phyloP scores from a whole-genome alignment of 2,797 vertebrate genomes.

The Rousettus madagascariensis region DNA sequence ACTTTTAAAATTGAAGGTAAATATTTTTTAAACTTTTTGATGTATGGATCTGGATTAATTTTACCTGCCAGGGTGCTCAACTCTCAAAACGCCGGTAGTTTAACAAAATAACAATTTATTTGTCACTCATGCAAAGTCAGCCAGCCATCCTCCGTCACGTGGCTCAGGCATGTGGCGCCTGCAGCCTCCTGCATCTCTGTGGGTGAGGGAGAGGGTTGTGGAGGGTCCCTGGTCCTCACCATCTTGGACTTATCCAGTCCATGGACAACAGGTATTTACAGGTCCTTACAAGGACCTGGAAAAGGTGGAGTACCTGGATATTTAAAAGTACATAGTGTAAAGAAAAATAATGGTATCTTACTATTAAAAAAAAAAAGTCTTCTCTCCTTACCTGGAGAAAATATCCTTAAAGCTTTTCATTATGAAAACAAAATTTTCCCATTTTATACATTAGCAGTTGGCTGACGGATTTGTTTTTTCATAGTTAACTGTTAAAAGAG shows the following conservation, averaged over 20 bases:
- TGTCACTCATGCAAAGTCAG: background rate
- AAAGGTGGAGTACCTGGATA: rapidly evolving
- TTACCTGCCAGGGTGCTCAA: background rate
- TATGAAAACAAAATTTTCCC: background rate
- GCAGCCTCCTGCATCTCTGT: background rate
- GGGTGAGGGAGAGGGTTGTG: background rate
- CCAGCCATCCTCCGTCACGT: too few relatives aligned
- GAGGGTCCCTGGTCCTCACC: background rate
- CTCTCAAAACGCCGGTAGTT: background rate
- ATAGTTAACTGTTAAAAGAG: background rate
- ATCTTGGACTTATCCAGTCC: background rate
- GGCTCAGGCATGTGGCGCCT: background rate
- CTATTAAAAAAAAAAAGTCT: background rate
- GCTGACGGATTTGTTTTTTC: background rate
- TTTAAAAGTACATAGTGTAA: background rate
- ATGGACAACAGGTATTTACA: too few relatives aligned
- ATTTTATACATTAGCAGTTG: background rate
- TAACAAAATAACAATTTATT: background rate
- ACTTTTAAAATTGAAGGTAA: background rate
- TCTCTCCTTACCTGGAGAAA: background rate
- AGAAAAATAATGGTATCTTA: background rate
- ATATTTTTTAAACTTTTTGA: background rate
- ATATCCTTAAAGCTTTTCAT: background rate
- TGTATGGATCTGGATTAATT: background rate
- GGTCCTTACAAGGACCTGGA: too few relatives aligned